Percentiles rank a stretch among this genome's conserved stretches.
phyloP scores from a whole-genome alignment of 2,113 vertebrate genomes.

The Globicephala melas region DNA sequence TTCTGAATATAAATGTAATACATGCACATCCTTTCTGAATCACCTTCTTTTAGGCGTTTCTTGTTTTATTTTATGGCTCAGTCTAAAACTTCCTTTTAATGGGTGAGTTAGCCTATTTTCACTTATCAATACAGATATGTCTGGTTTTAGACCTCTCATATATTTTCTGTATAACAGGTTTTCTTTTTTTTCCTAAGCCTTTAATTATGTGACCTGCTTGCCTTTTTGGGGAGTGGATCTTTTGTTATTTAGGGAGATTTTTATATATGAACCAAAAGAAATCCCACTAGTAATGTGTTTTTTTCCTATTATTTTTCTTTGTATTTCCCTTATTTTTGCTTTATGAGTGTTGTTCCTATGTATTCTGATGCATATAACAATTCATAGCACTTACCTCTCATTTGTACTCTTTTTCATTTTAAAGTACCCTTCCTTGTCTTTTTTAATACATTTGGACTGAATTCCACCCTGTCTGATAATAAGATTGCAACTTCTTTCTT shows the following conservation, averaged over 20 bases:
- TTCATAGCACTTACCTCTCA: background rate
- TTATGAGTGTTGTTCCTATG: background rate
- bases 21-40: background rate
- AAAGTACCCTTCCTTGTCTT: background rate
- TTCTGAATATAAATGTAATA: background rate
- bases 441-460: background rate
- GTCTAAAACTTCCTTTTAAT: background rate
- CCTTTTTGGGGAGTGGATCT: background rate
- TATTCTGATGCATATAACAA: background rate
- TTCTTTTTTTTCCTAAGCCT: background rate
- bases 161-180: background rate
- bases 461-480: background rate
- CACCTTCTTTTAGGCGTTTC: background rate
- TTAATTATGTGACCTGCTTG: background rate
- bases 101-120: background rate
- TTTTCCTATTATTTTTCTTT: slow-evolving; percentile 1
- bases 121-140: background rate
- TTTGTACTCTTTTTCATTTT: background rate
- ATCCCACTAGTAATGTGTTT: background rate
- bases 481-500: background rate
- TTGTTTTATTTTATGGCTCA: background rate
- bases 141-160: background rate
- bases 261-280: background rate
- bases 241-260: slow-evolving; percentile 3
- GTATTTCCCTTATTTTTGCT: background rate